A percentile compares a stretch with the other conserved stretches of the same genome.
Evolutionary conservation across 2,888 invertebrate species (phyloP).

Genomic region (Ophonus ardosiacus): DNA sequence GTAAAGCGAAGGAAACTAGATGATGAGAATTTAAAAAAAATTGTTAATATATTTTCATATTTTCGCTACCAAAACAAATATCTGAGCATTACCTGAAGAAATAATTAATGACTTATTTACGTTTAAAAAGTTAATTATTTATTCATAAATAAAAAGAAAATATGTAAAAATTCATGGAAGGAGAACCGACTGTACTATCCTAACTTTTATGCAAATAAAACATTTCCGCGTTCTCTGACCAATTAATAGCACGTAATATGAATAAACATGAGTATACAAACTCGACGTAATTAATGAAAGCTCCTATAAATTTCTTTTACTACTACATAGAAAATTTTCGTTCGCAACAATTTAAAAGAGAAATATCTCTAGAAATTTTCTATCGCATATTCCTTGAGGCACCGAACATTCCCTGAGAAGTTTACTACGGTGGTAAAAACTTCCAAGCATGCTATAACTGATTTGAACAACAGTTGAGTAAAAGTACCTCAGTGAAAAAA

Average conservation of each 20-base stretch:
- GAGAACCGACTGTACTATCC: not conserved
- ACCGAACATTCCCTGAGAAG: conserved; percentile 10
- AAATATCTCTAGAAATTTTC: conserved; percentile 30
- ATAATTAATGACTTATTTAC: too few species aligned
- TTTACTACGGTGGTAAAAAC: conserved; percentile 12
- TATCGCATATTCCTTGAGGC: conserved; percentile 20
- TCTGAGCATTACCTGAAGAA: too few species aligned
- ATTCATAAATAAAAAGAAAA: not conserved
- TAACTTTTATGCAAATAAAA: not conserved
- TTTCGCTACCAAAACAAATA: too few species aligned
- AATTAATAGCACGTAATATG: not conserved
- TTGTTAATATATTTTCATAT: too few species aligned
- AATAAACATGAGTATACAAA: not conserved
- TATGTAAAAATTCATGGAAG: not conserved
- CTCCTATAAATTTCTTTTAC: conserved; percentile 24
- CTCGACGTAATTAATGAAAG: conserved; percentile 6
- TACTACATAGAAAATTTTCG: conserved; percentile 17
- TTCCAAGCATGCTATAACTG: conserved; percentile 27
- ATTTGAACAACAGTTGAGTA: conserved; percentile 16
- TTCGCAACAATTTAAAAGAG: conserved; percentile 16
- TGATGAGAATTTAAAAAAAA: too few species aligned
- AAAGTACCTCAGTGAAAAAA: conserved; percentile 25
- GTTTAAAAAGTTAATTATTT: not conserved
- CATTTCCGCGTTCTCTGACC: not conserved
- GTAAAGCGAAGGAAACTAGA: too few species aligned